Base-by-base conservation (phyloP, 2,113 vertebrate genomes). In the Oncorhynchus tshawytscha region DNA sequence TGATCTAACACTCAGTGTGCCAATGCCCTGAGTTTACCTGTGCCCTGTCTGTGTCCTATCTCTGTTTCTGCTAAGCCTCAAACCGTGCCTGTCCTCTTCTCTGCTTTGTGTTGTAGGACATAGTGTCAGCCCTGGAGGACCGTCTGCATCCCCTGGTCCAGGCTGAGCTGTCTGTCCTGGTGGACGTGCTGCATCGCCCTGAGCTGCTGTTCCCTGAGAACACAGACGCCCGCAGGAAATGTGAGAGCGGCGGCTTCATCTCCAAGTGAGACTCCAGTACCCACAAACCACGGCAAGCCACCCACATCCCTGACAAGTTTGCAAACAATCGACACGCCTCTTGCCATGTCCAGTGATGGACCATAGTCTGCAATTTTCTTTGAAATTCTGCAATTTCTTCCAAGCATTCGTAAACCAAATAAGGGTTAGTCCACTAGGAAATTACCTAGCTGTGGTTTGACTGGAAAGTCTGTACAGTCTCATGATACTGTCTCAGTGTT, bases 181-280 rank as follows among this genome's bases (percentile, higher is more conserved):
- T 99, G 57, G 98, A 99, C 9, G 98, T 99, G 9, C 94, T 99
- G 2, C 98, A 99, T 89, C 92, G 97, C 16, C 98, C 98, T 0
- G 98, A 99, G 81, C 93, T 99, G 80, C 96, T 99, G 16, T 99
- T 99, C 81, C 98, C 98, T 0, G 98, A 99, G 82, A 98, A 99
- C 93, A 99, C 98, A 0, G 97, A 99, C 0, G 96, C 97, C 25
- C 93, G 98, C 70, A 94, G 93, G 86, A 99, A 99, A 81, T 99
- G 98, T 57, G 97, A 99, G 85, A 99, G 97, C 0, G 98, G 98
- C 7, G 97, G 97, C 8, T 99, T 99, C 85, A 99, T 99, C 85
- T 99, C 96, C 91, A 99, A 98, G 97, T 98, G 87, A 91, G 96
- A 84, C n/a, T 24, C 51, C 51, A 54, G 59, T 22, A 22, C 59